These are phyloP conservation scores for Nycticebus coucang DNA, from an alignment of 2,113 vertebrate species.

Conservation along the genomic window DNA sequence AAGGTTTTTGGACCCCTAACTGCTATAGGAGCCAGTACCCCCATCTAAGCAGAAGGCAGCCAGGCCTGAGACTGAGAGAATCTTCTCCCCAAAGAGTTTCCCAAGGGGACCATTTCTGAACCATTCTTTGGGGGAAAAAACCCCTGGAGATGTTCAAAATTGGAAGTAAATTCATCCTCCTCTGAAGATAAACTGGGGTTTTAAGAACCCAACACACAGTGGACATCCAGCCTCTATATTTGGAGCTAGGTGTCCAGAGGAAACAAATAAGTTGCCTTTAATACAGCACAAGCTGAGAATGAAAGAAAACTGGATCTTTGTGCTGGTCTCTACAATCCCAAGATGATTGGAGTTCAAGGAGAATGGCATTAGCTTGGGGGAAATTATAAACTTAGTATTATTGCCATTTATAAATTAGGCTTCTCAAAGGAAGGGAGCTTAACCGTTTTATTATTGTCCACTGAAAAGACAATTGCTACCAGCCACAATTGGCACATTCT, in stretches of 20 bases:
- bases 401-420: slow-evolving; percentile 28
- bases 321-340: neutral
- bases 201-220: neutral
- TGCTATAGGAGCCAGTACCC: neutral
- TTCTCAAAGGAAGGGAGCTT: neutral
- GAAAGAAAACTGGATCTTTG: fast-evolving
- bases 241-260: neutral
- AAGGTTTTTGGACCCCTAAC: too few relatives aligned
- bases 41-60: neutral
- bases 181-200: neutral
- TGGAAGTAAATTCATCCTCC: neutral
- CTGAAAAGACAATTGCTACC: neutral
- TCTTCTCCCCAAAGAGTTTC: neutral
- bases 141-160: neutral
- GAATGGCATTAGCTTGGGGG: neutral
- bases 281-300: neutral
- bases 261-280: neutral
- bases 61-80: neutral
- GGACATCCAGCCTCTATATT: neutral
- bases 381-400: neutral
- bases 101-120: neutral
- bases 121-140: neutral
- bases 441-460: slow-evolving; percentile 1
- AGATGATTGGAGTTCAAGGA: neutral
- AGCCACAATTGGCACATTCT: neutral